These are phyloP conservation scores for Dynastes tityus DNA, from an alignment of 2,888 invertebrate species.

Conservation along the genomic window DNA sequence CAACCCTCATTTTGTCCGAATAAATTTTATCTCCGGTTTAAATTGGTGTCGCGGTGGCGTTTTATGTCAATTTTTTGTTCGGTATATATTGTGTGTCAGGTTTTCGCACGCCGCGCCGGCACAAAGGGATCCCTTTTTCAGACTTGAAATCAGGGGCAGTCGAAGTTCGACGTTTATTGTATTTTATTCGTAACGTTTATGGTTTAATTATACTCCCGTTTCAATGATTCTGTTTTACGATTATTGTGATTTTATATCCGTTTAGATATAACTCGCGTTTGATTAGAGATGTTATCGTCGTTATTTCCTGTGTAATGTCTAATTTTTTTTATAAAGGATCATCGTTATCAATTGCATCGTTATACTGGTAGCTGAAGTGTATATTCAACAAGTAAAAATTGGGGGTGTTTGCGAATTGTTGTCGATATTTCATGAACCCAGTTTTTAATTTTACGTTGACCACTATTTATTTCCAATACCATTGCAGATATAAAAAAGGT, in stretches of 20 bases:
- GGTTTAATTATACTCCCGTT: slow-evolving; percentile 46
- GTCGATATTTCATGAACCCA: too few species aligned
- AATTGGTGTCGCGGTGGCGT: slow-evolving; percentile 61
- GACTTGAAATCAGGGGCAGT: slow-evolving; percentile 23
- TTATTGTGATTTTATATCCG: slow-evolving; percentile 42
- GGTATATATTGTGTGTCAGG: slow-evolving; percentile 41
- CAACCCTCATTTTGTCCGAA: slow-evolving; percentile 55
- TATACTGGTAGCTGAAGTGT: too few species aligned
- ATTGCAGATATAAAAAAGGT: too few species aligned
- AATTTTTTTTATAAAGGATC: background rate
- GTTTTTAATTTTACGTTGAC: too few species aligned
- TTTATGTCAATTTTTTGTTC: slow-evolving; percentile 58
- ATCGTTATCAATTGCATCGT: too few species aligned
- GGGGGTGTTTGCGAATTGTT: too few species aligned
- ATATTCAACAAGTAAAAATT: too few species aligned
- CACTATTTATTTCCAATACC: too few species aligned
- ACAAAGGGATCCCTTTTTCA: slow-evolving; percentile 41
- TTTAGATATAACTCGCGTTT: slow-evolving; percentile 42
- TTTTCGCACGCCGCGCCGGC: slow-evolving; percentile 30
- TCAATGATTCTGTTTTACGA: slow-evolving; percentile 38
- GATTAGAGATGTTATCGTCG: slow-evolving; percentile 31
- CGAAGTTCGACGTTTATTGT: slow-evolving; percentile 45
- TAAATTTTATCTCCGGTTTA: slow-evolving; percentile 62
- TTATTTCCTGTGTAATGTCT: background rate
- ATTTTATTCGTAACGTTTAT: slow-evolving; percentile 46